phyloP scores from a whole-genome alignment of 2,888 invertebrate species.

The Torymus aiolomorphi region DNA sequence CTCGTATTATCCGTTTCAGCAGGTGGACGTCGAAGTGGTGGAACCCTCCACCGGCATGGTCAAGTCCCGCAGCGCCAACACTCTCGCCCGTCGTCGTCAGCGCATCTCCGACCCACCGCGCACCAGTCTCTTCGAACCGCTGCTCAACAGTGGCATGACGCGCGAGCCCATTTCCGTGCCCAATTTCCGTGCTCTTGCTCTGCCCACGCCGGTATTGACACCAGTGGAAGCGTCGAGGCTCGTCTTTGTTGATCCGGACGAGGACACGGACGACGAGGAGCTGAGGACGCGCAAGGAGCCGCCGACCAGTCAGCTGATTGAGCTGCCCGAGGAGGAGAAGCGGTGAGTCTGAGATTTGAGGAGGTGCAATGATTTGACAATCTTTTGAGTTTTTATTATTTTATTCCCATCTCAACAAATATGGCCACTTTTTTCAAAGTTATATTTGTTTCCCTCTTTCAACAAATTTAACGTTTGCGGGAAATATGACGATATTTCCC shows the following conservation, averaged over 20 bases:
- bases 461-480: no score
- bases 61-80: constrained; percentile 76
- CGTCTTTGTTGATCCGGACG: constrained; percentile 83
- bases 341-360: constrained; percentile 57
- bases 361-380: neutral
- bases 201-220: constrained; percentile 82
- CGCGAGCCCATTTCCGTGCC: constrained; percentile 86
- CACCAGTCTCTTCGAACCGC: constrained; percentile 72
- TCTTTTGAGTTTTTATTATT: neutral
- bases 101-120: constrained; percentile 58
- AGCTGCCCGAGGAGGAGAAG: constrained; percentile 72
- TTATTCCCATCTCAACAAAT: no score
- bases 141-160: constrained; percentile 75
- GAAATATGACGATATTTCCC: no score
- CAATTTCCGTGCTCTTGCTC: constrained; percentile 82
- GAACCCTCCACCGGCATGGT: constrained; percentile 75
- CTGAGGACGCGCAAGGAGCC: constrained; percentile 71
- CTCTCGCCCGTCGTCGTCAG: constrained; percentile 73
- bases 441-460: no score
- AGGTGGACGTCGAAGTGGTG: constrained; percentile 72
- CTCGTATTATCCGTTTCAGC: constrained; percentile 75
- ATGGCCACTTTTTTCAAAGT: no score
- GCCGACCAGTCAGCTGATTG: constrained; percentile 71
- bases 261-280: constrained; percentile 77
- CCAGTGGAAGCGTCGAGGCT: constrained; percentile 83